These are phyloP conservation scores for Nasonovia ribisnigri DNA, from an alignment of 2,888 invertebrate species.

Conservation along the genomic window DNA sequence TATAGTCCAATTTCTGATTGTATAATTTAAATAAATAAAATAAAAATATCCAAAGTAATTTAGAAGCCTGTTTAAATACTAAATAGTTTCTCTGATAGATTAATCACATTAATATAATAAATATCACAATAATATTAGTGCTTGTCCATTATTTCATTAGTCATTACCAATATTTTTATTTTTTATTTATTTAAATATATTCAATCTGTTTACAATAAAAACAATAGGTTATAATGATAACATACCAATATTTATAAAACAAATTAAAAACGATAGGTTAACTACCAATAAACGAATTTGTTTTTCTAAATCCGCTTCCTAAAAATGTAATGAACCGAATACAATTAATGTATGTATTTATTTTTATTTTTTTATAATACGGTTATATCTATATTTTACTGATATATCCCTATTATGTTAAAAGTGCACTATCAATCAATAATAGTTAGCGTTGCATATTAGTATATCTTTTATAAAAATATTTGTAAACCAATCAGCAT, in stretches of 20 bases:
- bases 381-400: background rate
- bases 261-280: background rate
- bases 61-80: background rate
- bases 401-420: background rate
- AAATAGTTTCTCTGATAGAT: background rate
- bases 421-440: background rate
- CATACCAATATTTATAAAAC: background rate
- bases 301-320: background rate
- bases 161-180: background rate
- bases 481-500: background rate
- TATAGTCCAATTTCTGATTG: constrained; percentile 15
- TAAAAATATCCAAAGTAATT: constrained; percentile 10
- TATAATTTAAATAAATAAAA: constrained; percentile 7
- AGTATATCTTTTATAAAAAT: background rate
- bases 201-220: too few species aligned
- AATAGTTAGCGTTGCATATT: background rate
- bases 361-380: background rate
- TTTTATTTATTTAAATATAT: too few species aligned
- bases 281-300: background rate
- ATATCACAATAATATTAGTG: background rate
- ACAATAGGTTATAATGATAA: too few species aligned
- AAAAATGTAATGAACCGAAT: background rate
- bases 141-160: background rate
- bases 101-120: background rate
- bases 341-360: background rate